Conservation (phyloP, 2,888 invertebrate genomes). For the Pristionchus fissidentatus region DNA sequence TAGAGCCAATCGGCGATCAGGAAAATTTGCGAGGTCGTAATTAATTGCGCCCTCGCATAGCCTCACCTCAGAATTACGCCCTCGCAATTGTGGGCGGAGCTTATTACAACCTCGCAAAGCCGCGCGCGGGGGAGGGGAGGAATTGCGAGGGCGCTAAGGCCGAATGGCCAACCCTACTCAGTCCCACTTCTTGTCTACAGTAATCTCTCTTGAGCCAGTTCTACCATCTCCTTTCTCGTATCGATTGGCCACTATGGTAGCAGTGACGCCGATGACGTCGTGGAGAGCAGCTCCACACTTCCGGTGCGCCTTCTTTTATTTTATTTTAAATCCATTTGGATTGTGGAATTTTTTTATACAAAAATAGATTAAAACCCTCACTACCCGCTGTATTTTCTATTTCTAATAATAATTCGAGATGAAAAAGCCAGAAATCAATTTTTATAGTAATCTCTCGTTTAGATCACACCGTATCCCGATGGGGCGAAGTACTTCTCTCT, state of each 20-base stretch:
- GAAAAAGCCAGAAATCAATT: neutral
- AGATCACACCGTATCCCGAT: slow-evolving; percentile 70
- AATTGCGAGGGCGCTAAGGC: no score
- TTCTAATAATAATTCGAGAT: neutral
- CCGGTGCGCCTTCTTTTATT: no score
- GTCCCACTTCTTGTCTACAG: slow-evolving; percentile 54
- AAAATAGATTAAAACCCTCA: neutral
- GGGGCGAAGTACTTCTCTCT: slow-evolving; percentile 66
- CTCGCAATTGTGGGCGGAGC: no score
- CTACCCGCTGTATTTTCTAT: neutral
- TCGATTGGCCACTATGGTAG: slow-evolving; percentile 61
- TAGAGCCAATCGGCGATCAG: no score
- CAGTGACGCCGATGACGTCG: neutral
- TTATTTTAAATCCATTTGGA: no score
- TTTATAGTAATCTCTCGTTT: neutral
- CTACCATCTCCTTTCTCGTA: slow-evolving; percentile 52
- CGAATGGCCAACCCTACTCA: no score
- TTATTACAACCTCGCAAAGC: no score
- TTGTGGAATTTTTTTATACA: neutral
- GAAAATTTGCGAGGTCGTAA: no score
- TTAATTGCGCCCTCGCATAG: no score
- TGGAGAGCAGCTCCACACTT: slow-evolving; percentile 56
- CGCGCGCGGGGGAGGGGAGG: no score
- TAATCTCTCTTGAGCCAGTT: neutral
- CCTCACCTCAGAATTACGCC: no score